These are phyloP conservation scores for Ondatra zibethicus DNA, from an alignment of 2,113 vertebrate genomes.

Conservation along the genomic window DNA sequence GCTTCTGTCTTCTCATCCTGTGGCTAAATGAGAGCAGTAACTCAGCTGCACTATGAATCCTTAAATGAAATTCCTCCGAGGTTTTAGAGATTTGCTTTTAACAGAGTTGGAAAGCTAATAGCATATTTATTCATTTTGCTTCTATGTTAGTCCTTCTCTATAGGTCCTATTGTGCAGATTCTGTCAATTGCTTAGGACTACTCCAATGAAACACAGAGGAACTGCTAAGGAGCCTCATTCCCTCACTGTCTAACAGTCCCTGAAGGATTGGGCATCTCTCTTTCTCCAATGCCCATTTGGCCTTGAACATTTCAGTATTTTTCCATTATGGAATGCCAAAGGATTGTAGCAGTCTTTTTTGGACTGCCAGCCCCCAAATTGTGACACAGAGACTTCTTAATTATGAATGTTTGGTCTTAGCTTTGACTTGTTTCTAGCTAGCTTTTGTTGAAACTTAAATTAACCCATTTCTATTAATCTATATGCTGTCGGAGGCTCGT, in stretches of 20 bases:
- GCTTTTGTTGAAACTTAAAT: too few species aligned
- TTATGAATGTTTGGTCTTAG: too few species aligned
- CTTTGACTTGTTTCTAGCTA: too few species aligned
- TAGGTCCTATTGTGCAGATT: not conserved
- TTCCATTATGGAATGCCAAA: not conserved
- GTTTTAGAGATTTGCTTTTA: not conserved
- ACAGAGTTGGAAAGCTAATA: not conserved
- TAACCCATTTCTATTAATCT: too few species aligned
- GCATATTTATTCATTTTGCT: not conserved
- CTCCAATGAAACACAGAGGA: not conserved
- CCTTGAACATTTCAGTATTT: not conserved
- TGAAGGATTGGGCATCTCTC: not conserved
- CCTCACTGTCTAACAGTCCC: not conserved
- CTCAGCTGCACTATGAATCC: not conserved
- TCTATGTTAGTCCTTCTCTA: not conserved
- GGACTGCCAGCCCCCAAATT: too few species aligned
- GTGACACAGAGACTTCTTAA: too few species aligned
- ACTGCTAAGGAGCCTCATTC: not conserved
- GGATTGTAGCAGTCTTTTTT: too few species aligned
- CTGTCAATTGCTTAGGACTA: not conserved
- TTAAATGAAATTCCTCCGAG: not conserved
- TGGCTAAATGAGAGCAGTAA: not conserved
- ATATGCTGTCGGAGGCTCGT: too few species aligned
- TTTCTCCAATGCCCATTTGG: not conserved
- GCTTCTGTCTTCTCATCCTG: not conserved